Evolutionary conservation across 2,797 vertebrate genomes (phyloP).

Genomic region (Sebastolobus altivelis): DNA sequence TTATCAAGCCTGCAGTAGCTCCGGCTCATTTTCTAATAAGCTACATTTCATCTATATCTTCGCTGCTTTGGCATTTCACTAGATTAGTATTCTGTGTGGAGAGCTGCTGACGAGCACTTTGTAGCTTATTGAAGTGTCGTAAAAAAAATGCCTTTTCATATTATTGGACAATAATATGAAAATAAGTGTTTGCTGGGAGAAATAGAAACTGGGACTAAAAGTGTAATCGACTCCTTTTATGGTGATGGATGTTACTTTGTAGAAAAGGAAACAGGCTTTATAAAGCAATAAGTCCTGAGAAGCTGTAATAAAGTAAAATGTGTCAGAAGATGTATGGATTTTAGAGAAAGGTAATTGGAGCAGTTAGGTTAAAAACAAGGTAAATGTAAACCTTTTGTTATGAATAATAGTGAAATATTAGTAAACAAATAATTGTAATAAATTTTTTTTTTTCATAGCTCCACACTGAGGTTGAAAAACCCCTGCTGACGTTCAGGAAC

Average conservation of each 20-base stretch:
- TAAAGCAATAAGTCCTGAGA: neutral
- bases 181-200: neutral
- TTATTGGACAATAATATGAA: neutral
- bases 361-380: too few relatives aligned
- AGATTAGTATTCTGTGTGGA: constrained; percentile 18
- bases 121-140: neutral
- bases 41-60: constrained; percentile 6
- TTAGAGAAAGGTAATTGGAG: neutral
- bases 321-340: neutral
- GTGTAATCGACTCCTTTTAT: neutral
- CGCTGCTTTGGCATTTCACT: constrained; percentile 13
- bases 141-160: neutral
- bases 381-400: too few relatives aligned
- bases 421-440: too few relatives aligned
- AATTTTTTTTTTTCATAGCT: constrained; percentile 82
- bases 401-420: too few relatives aligned
- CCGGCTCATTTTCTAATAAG: constrained; percentile 17
- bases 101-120: constrained; percentile 8
- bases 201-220: constrained; percentile 1
- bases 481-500: constrained; percentile 92
- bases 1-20: constrained; percentile 27
- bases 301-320: neutral
- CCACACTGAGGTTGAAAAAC: constrained; percentile 95
- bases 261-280: constrained; percentile 17
- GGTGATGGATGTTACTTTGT: neutral